Percentiles rank a stretch among this genome's conserved stretches.
phyloP scores from a whole-genome alignment of 2,888 invertebrate species.

The Coelinius sp. region DNA sequence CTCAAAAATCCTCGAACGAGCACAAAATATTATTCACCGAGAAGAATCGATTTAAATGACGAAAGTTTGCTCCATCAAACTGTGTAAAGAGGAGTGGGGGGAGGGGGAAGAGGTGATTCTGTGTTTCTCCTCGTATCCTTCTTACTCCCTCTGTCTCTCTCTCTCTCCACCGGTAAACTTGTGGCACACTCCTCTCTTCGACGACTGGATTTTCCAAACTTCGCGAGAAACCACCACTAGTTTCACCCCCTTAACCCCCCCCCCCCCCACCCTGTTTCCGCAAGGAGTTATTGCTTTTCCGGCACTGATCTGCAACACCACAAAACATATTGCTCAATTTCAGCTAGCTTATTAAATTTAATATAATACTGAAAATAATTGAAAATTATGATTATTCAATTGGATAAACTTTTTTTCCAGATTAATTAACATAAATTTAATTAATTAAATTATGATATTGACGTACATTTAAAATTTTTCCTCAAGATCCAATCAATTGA shows the following conservation, averaged over 20 bases:
- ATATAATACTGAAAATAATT: not conserved
- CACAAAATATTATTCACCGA: slow-evolving; percentile 35
- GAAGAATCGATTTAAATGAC: slow-evolving; percentile 36
- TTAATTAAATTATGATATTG: not conserved
- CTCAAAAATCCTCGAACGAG: not conserved
- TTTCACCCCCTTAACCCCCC: not conserved
- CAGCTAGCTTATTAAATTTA: not conserved
- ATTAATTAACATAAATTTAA: slow-evolving; percentile 8
- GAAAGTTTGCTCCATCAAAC: slow-evolving; percentile 18
- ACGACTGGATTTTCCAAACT: slow-evolving; percentile 22
- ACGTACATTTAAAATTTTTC: slow-evolving; percentile 11
- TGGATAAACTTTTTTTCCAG: not conserved
- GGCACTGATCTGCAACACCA: slow-evolving; percentile 31
- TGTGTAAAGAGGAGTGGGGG: not conserved
- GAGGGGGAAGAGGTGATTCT: not conserved
- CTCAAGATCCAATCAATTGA: not conserved
- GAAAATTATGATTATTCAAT: not conserved
- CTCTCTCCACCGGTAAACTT: slow-evolving; percentile 34
- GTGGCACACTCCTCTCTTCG: slow-evolving; percentile 34
- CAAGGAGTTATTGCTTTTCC: slow-evolving; percentile 15
- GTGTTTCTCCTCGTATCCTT: not conserved
- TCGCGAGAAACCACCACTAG: slow-evolving; percentile 25
- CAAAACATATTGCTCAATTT: slow-evolving; percentile 33
- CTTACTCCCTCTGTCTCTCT: not conserved
- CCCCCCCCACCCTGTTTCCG: not conserved